Evolutionary conservation across 2,113 vertebrate genomes (phyloP).

Genomic region (Laticauda colubrina): DNA sequence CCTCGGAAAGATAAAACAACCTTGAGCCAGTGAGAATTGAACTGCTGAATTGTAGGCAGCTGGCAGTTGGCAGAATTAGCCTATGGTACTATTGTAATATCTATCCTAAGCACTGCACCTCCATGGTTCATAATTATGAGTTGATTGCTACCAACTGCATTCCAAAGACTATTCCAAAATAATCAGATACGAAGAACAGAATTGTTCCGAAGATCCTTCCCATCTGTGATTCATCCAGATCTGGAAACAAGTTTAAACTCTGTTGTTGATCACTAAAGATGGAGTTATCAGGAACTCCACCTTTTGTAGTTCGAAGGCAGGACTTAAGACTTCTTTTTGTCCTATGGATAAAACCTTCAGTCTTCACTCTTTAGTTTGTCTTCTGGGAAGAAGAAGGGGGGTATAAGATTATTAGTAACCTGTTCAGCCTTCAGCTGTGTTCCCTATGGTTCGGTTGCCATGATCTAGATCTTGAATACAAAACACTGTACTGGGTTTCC

Average conservation of each 20-base stretch:
- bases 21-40: too few species aligned
- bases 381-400: background rate
- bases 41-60: too few species aligned
- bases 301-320: background rate
- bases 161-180: background rate
- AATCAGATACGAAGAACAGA: background rate
- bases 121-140: background rate
- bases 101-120: background rate
- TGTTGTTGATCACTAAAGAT: background rate
- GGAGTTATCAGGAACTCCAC: background rate
- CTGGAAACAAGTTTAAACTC: background rate
- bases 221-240: background rate
- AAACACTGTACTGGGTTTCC: background rate
- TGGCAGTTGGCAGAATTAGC: too few species aligned
- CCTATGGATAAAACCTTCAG: background rate
- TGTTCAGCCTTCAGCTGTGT: background rate
- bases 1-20: too few species aligned
- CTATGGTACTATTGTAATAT: too few species aligned
- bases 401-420: background rate
- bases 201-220: background rate
- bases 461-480: background rate
- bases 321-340: background rate
- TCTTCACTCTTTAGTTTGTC: background rate
- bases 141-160: background rate
- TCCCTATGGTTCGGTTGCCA: background rate